phyloP scores from a whole-genome alignment of 64 coral and sea anemone genomes.

The Actinia equina region DNA sequence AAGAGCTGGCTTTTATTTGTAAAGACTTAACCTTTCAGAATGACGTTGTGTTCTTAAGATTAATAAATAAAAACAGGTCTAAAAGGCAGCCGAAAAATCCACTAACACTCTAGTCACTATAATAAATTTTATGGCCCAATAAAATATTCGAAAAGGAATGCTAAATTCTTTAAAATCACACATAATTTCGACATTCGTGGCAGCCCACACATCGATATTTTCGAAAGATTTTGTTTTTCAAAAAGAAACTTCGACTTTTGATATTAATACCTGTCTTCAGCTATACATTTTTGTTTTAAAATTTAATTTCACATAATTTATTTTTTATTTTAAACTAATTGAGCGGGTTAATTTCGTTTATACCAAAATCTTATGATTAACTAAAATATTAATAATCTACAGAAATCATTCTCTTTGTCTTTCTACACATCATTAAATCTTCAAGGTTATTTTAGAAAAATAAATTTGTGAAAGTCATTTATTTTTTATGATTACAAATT shows the following conservation, averaged over 20 bases:
- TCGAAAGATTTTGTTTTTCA: neutral
- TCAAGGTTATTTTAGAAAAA: neutral
- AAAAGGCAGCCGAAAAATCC: neutral
- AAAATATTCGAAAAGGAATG: neutral
- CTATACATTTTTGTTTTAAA: neutral
- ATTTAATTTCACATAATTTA: neutral
- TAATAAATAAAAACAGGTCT: slow-evolving; percentile 4
- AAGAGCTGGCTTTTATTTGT: neutral
- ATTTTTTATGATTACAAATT: neutral
- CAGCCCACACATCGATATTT: neutral
- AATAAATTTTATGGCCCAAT: neutral
- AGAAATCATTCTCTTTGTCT: no score
- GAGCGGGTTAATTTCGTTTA: no score
- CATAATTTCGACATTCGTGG: neutral
- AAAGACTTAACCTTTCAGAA: slow-evolving; percentile 8
- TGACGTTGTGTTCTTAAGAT: slow-evolving; percentile 7
- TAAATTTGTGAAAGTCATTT: neutral
- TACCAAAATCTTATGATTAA: no score
- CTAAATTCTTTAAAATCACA: neutral
- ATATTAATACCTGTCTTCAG: neutral
- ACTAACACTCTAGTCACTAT: neutral
- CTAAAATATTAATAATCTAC: no score
- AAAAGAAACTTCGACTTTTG: neutral
- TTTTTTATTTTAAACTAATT: neutral
- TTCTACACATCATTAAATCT: neutral